phyloP scores from a whole-genome alignment of 2,113 vertebrate species.

The Alaudala cheleensis region DNA sequence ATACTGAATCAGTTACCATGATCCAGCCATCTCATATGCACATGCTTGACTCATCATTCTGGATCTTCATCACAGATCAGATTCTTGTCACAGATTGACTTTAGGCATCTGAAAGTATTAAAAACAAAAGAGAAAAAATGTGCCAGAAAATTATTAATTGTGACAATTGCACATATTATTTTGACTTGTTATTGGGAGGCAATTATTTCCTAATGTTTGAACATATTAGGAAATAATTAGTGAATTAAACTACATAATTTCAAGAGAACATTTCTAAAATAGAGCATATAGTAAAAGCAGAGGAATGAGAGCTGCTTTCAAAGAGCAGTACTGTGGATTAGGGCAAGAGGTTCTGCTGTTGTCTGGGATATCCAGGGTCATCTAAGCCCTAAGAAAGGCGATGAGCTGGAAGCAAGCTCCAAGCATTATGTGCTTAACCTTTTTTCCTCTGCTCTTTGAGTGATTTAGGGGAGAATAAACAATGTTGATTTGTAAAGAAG shows the following conservation, averaged over 20 bases:
- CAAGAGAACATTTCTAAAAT: background rate
- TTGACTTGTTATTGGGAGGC: background rate
- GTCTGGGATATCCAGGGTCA: slow-evolving; percentile 25
- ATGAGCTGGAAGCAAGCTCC: slow-evolving; percentile 32
- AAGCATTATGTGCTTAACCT: slow-evolving; percentile 49
- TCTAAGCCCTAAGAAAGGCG: slow-evolving; percentile 17
- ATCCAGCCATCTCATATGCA: background rate
- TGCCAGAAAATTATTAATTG: background rate
- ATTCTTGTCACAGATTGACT: background rate
- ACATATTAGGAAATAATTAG: background rate
- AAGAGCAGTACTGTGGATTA: background rate
- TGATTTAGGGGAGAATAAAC: background rate
- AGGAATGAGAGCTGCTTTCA: background rate
- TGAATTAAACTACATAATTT: background rate
- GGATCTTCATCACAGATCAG: background rate
- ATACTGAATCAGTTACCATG: background rate
- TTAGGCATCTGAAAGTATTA: background rate
- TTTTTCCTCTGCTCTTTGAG: slow-evolving; percentile 17
- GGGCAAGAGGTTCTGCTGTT: background rate
- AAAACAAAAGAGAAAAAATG: background rate
- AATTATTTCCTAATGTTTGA: too few species aligned
- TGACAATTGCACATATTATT: background rate
- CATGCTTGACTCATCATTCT: background rate
- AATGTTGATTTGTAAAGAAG: background rate
- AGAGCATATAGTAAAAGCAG: background rate